These are phyloP conservation scores for Arenaria interpres DNA, from an alignment of 2,113 vertebrate genomes.

Conservation along the genomic window DNA sequence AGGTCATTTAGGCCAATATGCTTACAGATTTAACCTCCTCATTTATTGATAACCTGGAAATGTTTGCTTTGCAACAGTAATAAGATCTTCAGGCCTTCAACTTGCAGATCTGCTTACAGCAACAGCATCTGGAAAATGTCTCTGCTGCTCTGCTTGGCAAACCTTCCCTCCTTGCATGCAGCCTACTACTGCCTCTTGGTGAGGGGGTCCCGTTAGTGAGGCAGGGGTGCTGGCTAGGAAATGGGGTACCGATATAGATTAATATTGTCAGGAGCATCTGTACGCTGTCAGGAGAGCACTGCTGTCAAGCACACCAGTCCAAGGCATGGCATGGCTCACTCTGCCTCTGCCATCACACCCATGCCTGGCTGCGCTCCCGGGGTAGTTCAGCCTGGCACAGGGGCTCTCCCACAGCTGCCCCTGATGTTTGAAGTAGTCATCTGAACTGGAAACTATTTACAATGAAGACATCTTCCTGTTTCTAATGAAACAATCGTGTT, in stretches of 20 bases:
- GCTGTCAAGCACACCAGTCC: background rate
- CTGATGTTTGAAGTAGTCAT: background rate
- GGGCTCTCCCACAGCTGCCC: background rate
- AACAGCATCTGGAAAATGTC: background rate
- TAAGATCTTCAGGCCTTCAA: background rate
- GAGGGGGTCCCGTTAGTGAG: background rate
- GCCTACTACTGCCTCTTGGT: background rate
- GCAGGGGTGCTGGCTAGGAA: background rate
- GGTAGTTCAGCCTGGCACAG: fast-evolving
- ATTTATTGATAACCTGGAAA: background rate
- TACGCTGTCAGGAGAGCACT: background rate
- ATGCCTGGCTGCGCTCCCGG: fast-evolving
- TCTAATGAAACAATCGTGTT: background rate
- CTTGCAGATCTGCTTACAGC: background rate
- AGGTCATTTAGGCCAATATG: background rate
- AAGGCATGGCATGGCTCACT: background rate
- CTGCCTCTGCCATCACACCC: fast-evolving
- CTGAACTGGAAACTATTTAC: background rate
- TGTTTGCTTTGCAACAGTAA: background rate
- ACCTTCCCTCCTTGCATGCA: background rate
- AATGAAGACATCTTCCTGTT: background rate
- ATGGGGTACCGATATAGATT: background rate
- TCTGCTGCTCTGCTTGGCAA: background rate
- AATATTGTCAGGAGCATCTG: background rate
- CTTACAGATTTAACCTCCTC: background rate